Base-by-base conservation (phyloP, 2,888 invertebrate species). In the Scaptomyza caliginosa region DNA sequence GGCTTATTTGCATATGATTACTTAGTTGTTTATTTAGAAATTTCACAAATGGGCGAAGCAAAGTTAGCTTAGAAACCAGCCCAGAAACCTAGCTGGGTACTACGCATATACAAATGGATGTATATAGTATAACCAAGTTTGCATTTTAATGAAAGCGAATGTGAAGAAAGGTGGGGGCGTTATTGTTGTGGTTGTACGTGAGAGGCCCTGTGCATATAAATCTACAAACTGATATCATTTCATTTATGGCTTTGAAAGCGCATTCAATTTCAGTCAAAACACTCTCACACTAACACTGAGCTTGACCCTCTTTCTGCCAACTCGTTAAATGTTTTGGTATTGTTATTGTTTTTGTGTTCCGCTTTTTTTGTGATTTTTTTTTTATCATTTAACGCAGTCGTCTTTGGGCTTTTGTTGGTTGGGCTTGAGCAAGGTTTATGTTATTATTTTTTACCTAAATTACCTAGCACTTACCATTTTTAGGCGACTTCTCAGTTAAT, bases 401-500 rank as follows among this genome's bases (percentile, higher is more conserved):
- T 58, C 67, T 56, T 69, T 77, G 73, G 62, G 67, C 74, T 77
- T 77, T 74, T 62, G 69, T 69, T 74, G n/a, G 21, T 21, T 21
- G 21, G 2, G 2, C 4, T 10, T 69, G 42, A 7, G 50, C 74
- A 77, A 69, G 66, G 57, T 66, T 69, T 34, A n/a, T n/a, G n/a
- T 34, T 34, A 16, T 1, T 26, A 8, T 26, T 26, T 26, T 10
- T 52, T 67, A 36, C 36, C 32, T 32, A 76, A 66, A 60, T 57
- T 73, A 55, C 42, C 54, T 1, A 10, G 26, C 40, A 48, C 39
- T 34, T 51, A 62, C 57, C 68, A 58, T 74, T 74, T 60, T 60
- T 17, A 60, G 71, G 63, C 62, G 69, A 83, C 81, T 85, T 87
- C 82, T 78, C 87, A 85, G 86, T 82, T 87, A 74, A 81, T 81